These are phyloP conservation scores for Phodopus roborovskii DNA, from an alignment of 2,113 vertebrate genomes.

Conservation along the genomic window DNA sequence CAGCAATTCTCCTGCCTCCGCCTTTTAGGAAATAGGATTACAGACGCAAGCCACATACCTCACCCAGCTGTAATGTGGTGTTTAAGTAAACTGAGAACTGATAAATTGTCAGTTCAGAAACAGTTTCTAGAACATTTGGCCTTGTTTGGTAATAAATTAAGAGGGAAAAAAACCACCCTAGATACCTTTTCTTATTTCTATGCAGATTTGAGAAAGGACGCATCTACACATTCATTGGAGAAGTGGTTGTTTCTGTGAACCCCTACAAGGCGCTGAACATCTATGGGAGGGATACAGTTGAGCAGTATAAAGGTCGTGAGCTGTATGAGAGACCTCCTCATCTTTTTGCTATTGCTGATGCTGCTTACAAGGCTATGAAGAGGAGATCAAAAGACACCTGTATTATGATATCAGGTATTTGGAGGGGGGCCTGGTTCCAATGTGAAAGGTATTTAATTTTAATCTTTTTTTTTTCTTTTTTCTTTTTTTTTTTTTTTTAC, in stretches of 20 bases:
- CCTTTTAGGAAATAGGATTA: not conserved
- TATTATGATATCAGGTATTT: conserved; percentile 97
- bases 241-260: conserved; percentile 98
- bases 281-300: conserved; percentile 94
- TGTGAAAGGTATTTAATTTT: not conserved
- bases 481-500: not conserved
- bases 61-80: not conserved
- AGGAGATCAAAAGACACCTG: conserved; percentile 98
- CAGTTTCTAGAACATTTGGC: not conserved
- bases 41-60: not conserved
- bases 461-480: not conserved
- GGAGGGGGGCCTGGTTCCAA: not conserved
- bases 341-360: conserved; percentile 97
- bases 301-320: conserved; percentile 96
- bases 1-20: not conserved
- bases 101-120: not conserved
- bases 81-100: not conserved
- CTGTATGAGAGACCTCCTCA: conserved; percentile 97
- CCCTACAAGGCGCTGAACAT: conserved; percentile 97
- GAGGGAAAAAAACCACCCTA: not conserved
- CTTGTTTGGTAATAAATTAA: not conserved
- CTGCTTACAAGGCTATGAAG: conserved; percentile 99
- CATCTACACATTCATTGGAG: conserved; percentile 97
- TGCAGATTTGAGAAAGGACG: conserved; percentile 96
- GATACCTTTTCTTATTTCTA: not conserved